Evolutionary conservation across 2,113 vertebrate species (phyloP).

Genomic region (Solea solea): DNA sequence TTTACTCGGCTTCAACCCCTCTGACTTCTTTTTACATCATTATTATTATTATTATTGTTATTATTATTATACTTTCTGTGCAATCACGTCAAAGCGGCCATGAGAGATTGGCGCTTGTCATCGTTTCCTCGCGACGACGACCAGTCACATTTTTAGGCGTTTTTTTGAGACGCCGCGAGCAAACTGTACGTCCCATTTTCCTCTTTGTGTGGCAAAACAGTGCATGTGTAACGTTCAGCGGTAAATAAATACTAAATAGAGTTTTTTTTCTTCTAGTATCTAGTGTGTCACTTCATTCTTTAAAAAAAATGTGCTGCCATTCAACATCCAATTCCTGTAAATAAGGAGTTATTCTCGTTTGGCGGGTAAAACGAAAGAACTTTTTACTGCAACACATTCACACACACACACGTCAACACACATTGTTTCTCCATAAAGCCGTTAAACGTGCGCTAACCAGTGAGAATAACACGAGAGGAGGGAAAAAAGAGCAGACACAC

Average conservation of each 20-base stretch:
- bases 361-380: too few species aligned
- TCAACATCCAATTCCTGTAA: too few species aligned
- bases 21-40: conserved; percentile 36
- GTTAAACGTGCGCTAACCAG: conserved; percentile 13
- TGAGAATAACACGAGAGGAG: not conserved
- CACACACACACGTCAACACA: too few species aligned
- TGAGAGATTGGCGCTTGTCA: conserved; percentile 44
- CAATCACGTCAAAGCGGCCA: conserved; percentile 10
- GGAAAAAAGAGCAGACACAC: not conserved
- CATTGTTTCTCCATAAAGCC: conserved; percentile 2
- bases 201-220: too few species aligned
- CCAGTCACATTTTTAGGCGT: not conserved
- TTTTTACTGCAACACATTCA: too few species aligned
- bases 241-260: too few species aligned
- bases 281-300: too few species aligned
- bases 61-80: conserved; percentile 6
- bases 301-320: not conserved
- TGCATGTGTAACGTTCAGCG: too few species aligned
- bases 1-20: conserved; percentile 51
- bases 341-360: too few species aligned
- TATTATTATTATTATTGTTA: not conserved
- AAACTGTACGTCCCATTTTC: too few species aligned
- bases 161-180: too few species aligned
- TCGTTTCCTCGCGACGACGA: conserved; percentile 47
- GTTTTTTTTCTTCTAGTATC: too few species aligned